Base-by-base conservation (phyloP, 1,140 invertebrate genomes). In the Lepidurus arcticus region DNA sequence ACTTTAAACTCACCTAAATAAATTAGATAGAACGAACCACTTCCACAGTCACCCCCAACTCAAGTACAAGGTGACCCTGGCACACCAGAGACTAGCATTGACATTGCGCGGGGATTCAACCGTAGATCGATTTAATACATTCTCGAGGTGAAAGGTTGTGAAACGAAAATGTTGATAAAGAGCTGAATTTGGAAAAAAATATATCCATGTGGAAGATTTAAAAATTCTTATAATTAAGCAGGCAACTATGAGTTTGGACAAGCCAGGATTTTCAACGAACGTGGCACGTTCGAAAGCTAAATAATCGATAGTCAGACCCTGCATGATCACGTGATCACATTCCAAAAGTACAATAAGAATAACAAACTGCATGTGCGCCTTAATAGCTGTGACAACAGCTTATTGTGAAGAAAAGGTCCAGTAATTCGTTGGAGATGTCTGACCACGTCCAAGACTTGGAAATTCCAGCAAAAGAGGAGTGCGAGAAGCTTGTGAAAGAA, bases 401-500 rank as follows among this genome's bases (percentile, higher is more conserved):
- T n/a, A 26, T 42, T 11, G 6, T 13, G 24, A 21, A 13, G 11
- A 73, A 24, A 65, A 26, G 34, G 53, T 13, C 11, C 7, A n/a
- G 24, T 16, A 10, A 78, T 74, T 73, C 44, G 73, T 74, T 3
- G 34, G 34, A 34, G 73, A 78, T 44, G 78, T 21, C 26, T 13
- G 53, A 65, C 53, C 42, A 42, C n/a, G 42, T 44, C 21, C 82
- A 83, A 10, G 83, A 84, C 34, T 21, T 26, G 9, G 82, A 84
- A 77, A 80, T 87, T 77, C 86, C 86, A 42, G 82, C 82, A 44
- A 81, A 75, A 7, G 84, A 82, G 5, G 85, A 84, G 75, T 88
- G 86, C 80, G 84, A 87, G 73, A 80, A 81, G 79, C 82, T 85
- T 79, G 87, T 87, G 79, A 83, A 87, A 75, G 76, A 85, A 75